phyloP scores from a whole-genome alignment of 1,140 invertebrate genomes.

The Rhopalosiphum padi region DNA sequence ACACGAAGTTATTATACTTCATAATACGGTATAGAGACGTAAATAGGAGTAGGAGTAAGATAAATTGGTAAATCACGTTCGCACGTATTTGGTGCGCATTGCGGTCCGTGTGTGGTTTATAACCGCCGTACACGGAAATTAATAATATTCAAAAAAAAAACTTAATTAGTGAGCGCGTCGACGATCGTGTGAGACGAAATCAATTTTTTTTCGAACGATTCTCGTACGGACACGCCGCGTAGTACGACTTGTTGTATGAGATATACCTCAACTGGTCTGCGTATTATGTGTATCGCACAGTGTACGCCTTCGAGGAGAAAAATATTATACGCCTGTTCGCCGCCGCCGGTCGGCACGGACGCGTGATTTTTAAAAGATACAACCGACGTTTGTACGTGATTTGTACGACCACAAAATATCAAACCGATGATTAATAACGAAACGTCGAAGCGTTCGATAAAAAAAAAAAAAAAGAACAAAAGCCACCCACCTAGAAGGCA shows the following conservation, averaged over 20 bases:
- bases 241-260: background rate
- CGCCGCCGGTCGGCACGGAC: background rate
- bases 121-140: background rate
- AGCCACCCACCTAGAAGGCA: conserved; percentile 46
- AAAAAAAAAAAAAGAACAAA: background rate
- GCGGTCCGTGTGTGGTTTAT: background rate
- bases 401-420: background rate
- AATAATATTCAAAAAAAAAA: background rate
- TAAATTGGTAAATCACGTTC: conserved; percentile 30
- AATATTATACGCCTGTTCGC: background rate
- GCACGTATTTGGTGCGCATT: background rate
- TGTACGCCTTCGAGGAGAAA: background rate
- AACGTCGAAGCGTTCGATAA: background rate
- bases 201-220: background rate
- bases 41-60: background rate
- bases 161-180: background rate
- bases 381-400: conserved; percentile 4
- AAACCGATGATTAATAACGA: background rate
- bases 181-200: background rate
- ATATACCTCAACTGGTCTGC: background rate
- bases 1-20: background rate
- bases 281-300: background rate
- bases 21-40: background rate
- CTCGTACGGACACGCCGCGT: background rate
- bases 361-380: conserved; percentile 30